Evolutionary conservation across 2,888 invertebrate genomes (phyloP), one percentile per base, ranked within the genome.

Genomic region (Archaeoteleia sp.): DNA sequence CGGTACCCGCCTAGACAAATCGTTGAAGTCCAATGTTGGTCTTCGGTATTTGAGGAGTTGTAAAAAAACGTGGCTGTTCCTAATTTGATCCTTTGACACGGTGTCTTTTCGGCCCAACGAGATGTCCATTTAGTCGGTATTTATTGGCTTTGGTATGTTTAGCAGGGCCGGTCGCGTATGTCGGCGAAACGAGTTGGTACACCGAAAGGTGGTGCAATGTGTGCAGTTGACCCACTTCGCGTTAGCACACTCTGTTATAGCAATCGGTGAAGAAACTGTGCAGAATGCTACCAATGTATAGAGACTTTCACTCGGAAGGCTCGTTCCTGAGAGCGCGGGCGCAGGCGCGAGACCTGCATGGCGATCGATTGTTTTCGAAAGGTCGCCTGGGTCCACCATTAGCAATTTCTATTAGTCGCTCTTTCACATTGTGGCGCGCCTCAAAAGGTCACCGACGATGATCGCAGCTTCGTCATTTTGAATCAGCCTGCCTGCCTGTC

Each of bases 321-420:
- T 75, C 68, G 74, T 71, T 73, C 71, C 72, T 74, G 71, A 65
- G 71, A 73, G 67, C 68, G 70, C 70, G 74, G 71, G 65, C 68
- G 60, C 60, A 55, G 51, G 58, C 70, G 69, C 72, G 70, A 71
- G 71, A 69, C 51, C 65, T 58, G 69, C 66, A 61, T 67, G 69
- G 66, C 75, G 74, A 78, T 79, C 80, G 76, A 79, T 79, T 77
- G 78, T 79, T 80, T 79, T 76, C 74, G 71, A 79, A 80, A 80
- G 80, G 78, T 80, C 79, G 74, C 74, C 72, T 74, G 70, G 74
- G 76, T 72, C 74, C 74, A 73, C 74, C 72, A 78, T 78, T 76
- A 78, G 70, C 68, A 67, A 71, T 74, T 76, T 76, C 75, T 74
- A 78, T 78, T 76, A 73, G 73, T 61, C 49, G 58, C 60, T 72